Evolutionary conservation across 2,797 vertebrate genomes (phyloP), one percentile per base, ranked within the genome.

Genomic region (Girardinus metallicus): DNA sequence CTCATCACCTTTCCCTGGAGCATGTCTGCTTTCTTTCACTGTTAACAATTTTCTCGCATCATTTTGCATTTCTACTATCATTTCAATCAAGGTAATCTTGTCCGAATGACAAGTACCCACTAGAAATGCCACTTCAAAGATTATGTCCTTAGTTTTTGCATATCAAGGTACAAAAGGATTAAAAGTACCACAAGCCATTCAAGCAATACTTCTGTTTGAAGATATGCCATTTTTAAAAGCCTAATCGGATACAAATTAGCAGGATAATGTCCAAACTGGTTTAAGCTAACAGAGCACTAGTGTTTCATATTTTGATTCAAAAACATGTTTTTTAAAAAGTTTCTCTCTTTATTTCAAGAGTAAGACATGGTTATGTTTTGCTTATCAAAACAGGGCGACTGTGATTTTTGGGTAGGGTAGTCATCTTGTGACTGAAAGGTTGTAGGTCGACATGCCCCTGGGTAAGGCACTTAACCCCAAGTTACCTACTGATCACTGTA

Each of bases 101-200:
- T 77, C 81, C 78, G 81, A 90, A 88, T 90, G 87, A 85, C 86
- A 89, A 90, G 83, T 79, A 88, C 73, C 75, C 68, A 80, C n/a
- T 80, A 75, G 75, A 87, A 80, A 79, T 79, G 85, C 82, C 83
- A 83, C 87, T 86, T 85, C 31, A 74, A 74, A 85, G 86, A 83
- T 80, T 84, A 85, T 73, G 76, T 81, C 75, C 73, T 86, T 91
- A 82, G 82, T 80, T 89, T 83, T 84, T 81, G 78, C 80, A 85
- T 88, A 90, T 89, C 81, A 84, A 79, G 80, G 75, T 87, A 77
- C 83, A 86, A 81, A 77, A n/a, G 66, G 83, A 91, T 89, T 89
- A 51, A 91, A 90, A 83, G 89, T 76, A 74, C 31, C 31, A 64
- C 55, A 13, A 79, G 80, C 23, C 43, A 57, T 82, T 83, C 43